Evolutionary conservation across 2,888 invertebrate species (phyloP), one percentile per base, ranked within the genome.

Genomic region (Gerosis bhagava): DNA sequence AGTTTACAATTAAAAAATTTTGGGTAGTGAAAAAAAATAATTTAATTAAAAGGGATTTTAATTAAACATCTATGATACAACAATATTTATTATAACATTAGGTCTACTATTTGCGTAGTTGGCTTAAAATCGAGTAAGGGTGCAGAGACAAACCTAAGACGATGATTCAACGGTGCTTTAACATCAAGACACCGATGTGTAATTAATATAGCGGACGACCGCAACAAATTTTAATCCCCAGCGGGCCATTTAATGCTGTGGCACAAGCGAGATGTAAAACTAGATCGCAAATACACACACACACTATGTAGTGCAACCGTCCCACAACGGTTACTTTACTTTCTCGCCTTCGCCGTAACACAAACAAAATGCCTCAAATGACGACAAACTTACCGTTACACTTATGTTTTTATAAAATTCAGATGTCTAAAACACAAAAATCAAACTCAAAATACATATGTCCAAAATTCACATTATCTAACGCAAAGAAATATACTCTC

Each of bases 321-420:
- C 65, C 71, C 69, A 78, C 77, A 83, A 86, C 88, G 83, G 83
- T 78, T 71, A 84, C 86, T 84, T 84, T 84, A n/a, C n/a, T n/a
- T n/a, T n/a, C n/a, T n/a, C n/a, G n/a, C n/a, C n/a, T 82, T 77
- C 76, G 68, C 75, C 70, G 68, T 70, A 58, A 70, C 57, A 79
- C 83, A 86, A 84, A 83, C 84, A 87, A 84, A 68, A 74, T 73
- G 67, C 59, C 67, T 73, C 70, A 74, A 76, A 81, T 78, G 79
- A 76, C 77, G 74, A 60, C 60, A 71, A 69, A 78, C 86, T 80
- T 77, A 86, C 87, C 79, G 76, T 77, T 77, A 68, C 57, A 60
- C 57, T 63, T 60, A 57, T 60, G 62, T 60, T 57, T 56, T 56
- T 63, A 51, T 51, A 49, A 47, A 53, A 59, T 65, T 59, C 56